Evolutionary conservation across 2,797 vertebrate species (phyloP), one percentile per base, ranked within the genome.

Genomic region (Pagetopsis macropterus): DNA sequence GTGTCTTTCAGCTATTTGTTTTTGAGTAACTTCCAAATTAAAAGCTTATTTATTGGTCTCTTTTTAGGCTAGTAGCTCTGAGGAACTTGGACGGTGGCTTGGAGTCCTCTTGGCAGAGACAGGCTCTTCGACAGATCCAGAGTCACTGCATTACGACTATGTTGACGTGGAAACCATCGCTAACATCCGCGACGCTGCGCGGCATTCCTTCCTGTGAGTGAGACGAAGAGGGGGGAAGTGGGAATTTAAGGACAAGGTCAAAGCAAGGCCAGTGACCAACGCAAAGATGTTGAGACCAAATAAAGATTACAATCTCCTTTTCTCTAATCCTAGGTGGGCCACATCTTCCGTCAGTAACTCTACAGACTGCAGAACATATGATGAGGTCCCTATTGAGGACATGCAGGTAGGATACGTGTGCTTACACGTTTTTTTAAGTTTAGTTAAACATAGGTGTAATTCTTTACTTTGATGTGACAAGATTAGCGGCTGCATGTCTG

Each of bases 131-230:
- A 93, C 95, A 0, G 95, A 96, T 13, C 98, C 97, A 0, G 97
- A 99, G 88, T 96, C 96, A 0, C 85, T 99, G 83, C 98, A 98
- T 91, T 99, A 99, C 0, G 98, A 99, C 90, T 99, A 98, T 0
- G 96, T 99, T 69, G 98, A 99, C 0, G 96, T 99, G 92, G 98
- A 99, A 76, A 98, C 96, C 7, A 96, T 99, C 37, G 95, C 96
- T 76, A 97, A 96, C 91, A 98, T 99, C 64, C 95, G 96, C 73
- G 95, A 96, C 0, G 98, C 98, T 1, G 97, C 96, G 9, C 94
- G 97, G 8, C 96, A 98, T 92, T 99, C 98, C 58, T 99, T 99
- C 92, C 93, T 99, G 98, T 99, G 93, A 97, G 98, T 93, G 79
- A 57, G 7, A 51, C 10, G 5, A 21, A 15, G n/a, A 12, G 3